Evolutionary conservation across 1,140 invertebrate genomes (phyloP).

Genomic region (Phymastichus coffea): DNA sequence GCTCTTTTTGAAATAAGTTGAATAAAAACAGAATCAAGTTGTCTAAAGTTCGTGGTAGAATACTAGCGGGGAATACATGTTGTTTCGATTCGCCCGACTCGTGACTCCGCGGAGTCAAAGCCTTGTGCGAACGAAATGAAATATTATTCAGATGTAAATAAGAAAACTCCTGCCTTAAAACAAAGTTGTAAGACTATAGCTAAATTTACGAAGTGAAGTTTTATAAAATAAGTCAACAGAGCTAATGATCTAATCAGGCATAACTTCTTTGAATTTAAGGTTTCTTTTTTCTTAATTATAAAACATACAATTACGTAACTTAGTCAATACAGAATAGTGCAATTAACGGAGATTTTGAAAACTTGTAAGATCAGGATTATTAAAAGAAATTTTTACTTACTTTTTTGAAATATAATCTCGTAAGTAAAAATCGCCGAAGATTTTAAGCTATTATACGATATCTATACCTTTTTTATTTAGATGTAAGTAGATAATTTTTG

Average conservation of each 20-base stretch:
- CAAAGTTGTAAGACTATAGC: slow-evolving; percentile 51
- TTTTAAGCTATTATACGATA: too few species aligned
- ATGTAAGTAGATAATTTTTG: too few species aligned
- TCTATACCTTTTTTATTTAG: too few species aligned
- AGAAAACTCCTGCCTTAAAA: slow-evolving; percentile 55
- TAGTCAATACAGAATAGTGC: slow-evolving; percentile 45
- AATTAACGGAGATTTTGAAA: slow-evolving; percentile 21
- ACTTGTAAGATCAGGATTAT: too few species aligned
- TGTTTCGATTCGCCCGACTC: slow-evolving; percentile 14
- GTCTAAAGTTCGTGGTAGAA: not conserved
- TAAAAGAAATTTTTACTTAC: too few species aligned
- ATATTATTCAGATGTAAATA: slow-evolving; percentile 29
- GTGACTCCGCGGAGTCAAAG: slow-evolving; percentile 18
- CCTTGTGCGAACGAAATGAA: slow-evolving; percentile 31
- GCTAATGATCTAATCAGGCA: slow-evolving; percentile 34
- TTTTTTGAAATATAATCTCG: too few species aligned
- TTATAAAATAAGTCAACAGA: slow-evolving; percentile 35
- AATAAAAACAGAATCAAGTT: not conserved
- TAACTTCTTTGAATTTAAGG: not conserved
- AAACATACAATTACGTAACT: slow-evolving; percentile 37
- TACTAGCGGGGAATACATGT: not conserved
- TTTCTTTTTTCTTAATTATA: slow-evolving; percentile 35
- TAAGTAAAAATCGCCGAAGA: too few species aligned
- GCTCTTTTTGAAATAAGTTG: not conserved
- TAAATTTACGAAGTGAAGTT: slow-evolving; percentile 38